phyloP scores from a whole-genome alignment of 2,888 invertebrate genomes.

The Pomacea canaliculata region DNA sequence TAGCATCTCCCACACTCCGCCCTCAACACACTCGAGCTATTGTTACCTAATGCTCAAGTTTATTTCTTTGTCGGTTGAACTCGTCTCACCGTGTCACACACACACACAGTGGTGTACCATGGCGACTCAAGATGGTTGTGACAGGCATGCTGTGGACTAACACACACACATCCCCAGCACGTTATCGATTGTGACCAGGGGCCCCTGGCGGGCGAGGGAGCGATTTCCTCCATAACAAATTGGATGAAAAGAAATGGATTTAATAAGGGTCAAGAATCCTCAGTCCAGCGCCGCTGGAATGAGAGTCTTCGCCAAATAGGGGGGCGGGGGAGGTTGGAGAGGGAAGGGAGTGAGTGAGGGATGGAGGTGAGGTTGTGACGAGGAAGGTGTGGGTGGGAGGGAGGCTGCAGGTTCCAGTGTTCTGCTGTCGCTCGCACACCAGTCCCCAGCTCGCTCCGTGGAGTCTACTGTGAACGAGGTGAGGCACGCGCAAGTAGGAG shows the following conservation, averaged over 20 bases:
- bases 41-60: no score
- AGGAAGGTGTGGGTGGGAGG: background rate
- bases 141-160: background rate
- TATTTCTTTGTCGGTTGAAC: no score
- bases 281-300: background rate
- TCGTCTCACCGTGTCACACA: background rate
- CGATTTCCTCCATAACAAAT: slow-evolving; percentile 3
- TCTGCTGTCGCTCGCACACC: no score
- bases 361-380: background rate
- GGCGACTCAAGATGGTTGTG: background rate
- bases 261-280: slow-evolving; percentile 6
- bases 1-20: no score
- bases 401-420: background rate
- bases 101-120: background rate
- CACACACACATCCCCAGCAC: background rate
- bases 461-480: no score
- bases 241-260: slow-evolving; percentile 18
- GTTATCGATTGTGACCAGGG: background rate
- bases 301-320: background rate
- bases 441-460: no score
- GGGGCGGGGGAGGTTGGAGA: background rate
- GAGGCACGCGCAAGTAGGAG: no score
- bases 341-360: background rate
- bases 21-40: no score
- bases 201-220: background rate